These are phyloP conservation scores for Ruditapes philippinarum DNA, from an alignment of 1,140 invertebrate genomes.

Conservation along the genomic window DNA sequence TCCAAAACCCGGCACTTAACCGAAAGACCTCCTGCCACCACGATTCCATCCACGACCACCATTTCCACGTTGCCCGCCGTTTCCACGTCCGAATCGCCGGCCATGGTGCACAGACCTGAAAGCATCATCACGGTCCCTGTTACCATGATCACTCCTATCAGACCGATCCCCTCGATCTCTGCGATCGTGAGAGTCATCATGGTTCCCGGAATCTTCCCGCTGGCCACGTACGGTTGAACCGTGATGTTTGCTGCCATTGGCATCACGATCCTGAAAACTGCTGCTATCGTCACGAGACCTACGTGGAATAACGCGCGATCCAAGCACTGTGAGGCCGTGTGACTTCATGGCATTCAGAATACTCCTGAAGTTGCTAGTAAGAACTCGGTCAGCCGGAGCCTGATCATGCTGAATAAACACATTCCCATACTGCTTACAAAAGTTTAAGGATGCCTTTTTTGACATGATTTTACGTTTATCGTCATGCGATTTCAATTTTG, in stretches of 20 bases:
- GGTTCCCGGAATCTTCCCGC: too few relatives aligned
- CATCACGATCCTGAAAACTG: not conserved
- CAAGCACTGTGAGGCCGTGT: not conserved
- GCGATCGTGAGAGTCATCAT: too few relatives aligned
- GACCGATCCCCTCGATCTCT: not conserved
- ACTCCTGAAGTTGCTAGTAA: not conserved
- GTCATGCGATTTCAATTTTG: constrained; percentile 16
- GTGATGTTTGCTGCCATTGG: not conserved
- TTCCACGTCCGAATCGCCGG: too few relatives aligned
- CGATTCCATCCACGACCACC: too few relatives aligned
- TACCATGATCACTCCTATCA: too few relatives aligned
- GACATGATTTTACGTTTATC: constrained; percentile 26
- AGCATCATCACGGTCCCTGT: too few relatives aligned
- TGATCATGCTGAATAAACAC: constrained; percentile 27
- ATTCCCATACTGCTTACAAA: not conserved
- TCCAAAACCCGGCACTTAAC: too few relatives aligned
- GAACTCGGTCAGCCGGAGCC: constrained; percentile 3
- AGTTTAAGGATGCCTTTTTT: not conserved
- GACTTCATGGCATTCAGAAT: constrained; percentile 3
- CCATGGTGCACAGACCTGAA: too few relatives aligned
- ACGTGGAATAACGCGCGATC: constrained; percentile 13
- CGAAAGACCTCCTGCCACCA: too few relatives aligned
- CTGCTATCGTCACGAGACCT: not conserved
- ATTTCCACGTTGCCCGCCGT: too few relatives aligned
- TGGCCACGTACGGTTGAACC: too few relatives aligned